Conservation (phyloP, 2,888 invertebrate species). For the Nymphalis urticae region DNA sequence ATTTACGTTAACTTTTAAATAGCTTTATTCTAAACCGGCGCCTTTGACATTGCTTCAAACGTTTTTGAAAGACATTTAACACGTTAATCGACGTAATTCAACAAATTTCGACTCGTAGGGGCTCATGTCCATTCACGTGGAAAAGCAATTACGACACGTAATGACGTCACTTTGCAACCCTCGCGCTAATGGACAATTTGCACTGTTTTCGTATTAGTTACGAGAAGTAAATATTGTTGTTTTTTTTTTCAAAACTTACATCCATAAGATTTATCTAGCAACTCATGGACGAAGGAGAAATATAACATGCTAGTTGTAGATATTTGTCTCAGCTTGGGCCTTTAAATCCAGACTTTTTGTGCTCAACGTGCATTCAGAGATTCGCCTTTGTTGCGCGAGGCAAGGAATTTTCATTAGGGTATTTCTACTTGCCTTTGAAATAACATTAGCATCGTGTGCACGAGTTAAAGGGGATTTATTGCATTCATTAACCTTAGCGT, state of each 20-base stretch:
- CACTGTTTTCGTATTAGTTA: conserved; percentile 42
- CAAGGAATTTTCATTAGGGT: conserved; percentile 74
- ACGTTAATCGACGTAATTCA: conserved; percentile 76
- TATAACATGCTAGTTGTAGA: conserved; percentile 20
- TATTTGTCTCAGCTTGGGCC: conserved; percentile 51
- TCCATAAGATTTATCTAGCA: not conserved
- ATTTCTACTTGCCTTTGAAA: conserved; percentile 67
- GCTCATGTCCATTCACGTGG: conserved; percentile 71
- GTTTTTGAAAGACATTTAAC: conserved; percentile 74
- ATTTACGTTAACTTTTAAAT: conserved; percentile 14
- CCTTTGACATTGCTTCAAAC: conserved; percentile 38
- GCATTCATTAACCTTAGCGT: conserved; percentile 46
- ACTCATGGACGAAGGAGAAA: conserved; percentile 5
- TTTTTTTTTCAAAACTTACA: not conserved
- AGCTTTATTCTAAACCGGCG: conserved; percentile 22
- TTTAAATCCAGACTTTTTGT: conserved; percentile 64
- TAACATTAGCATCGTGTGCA: conserved; percentile 64
- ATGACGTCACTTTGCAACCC: conserved; percentile 74
- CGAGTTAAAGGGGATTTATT: conserved; percentile 52
- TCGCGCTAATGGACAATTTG: conserved; percentile 75
- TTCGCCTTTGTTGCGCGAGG: conserved; percentile 62
- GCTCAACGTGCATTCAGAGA: conserved; percentile 67
- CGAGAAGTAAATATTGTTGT: conserved; percentile 24
- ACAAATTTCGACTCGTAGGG: conserved; percentile 68
- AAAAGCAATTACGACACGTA: conserved; percentile 79